Evolutionary conservation across 1,140 invertebrate species (phyloP).

Genomic region (Asbolus verrucosus): DNA sequence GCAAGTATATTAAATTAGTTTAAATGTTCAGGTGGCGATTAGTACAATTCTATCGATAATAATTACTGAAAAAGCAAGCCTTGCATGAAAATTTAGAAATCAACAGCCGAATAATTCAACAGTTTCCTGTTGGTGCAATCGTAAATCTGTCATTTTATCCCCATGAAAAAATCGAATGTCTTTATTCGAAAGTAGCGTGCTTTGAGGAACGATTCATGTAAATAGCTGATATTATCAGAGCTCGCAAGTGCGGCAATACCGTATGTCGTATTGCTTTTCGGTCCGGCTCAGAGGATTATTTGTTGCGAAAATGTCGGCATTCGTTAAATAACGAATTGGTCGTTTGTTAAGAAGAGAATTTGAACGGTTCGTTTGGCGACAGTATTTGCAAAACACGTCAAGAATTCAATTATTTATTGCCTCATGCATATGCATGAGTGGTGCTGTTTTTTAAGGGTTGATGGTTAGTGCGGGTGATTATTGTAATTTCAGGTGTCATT

Average conservation of each 20-base stretch:
- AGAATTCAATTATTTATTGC: constrained; percentile 13
- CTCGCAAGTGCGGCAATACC: constrained; percentile 23
- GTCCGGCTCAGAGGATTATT: constrained; percentile 14
- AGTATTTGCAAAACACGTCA: not conserved
- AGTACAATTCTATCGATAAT: no score
- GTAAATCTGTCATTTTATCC: constrained; percentile 36
- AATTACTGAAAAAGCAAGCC: no score
- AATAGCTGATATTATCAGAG: constrained; percentile 30
- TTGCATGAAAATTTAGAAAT: no score
- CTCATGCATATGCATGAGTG: constrained; percentile 10
- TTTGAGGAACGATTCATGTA: constrained; percentile 27
- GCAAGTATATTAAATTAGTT: no score
- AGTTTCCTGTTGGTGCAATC: constrained; percentile 5
- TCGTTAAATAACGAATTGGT: constrained; percentile 11
- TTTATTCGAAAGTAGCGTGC: constrained; percentile 35
- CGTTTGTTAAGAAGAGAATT: constrained; percentile 21
- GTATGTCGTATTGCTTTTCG: constrained; percentile 26
- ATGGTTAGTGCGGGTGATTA: constrained; percentile 39
- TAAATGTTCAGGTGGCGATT: no score
- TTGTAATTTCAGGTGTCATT: constrained; percentile 49
- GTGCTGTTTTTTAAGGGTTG: not conserved
- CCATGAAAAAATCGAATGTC: constrained; percentile 30
- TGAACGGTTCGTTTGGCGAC: constrained; percentile 4
- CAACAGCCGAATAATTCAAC: no score
- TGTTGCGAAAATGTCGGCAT: constrained; percentile 1